A percentile compares a stretch with the other conserved stretches of the same genome.
These are phyloP conservation scores for Drosophila meridiana DNA, from an alignment of 2,888 invertebrate species.

Conservation along the genomic window DNA sequence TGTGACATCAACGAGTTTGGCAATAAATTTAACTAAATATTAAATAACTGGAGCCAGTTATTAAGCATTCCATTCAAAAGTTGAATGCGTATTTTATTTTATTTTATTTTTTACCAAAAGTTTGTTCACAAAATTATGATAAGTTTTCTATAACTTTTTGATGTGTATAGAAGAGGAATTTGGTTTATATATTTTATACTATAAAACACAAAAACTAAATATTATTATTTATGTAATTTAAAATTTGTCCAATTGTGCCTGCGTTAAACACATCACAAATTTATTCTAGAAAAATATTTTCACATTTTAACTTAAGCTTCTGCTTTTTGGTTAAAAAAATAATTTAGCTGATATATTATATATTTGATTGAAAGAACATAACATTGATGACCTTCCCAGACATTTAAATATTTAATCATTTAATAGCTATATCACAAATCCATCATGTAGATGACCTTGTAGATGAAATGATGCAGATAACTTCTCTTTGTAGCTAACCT, in stretches of 20 bases:
- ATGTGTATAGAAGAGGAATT: slow-evolving; percentile 26
- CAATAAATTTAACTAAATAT: slow-evolving; percentile 17
- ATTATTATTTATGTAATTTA: not conserved
- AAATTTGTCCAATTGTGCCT: not conserved
- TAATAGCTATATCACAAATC: too few relatives aligned
- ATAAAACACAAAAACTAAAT: not conserved
- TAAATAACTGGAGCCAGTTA: not conserved
- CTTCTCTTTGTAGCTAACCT: not conserved
- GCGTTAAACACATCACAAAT: too few relatives aligned
- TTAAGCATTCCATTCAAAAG: not conserved
- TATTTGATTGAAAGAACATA: too few relatives aligned
- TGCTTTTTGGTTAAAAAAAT: too few relatives aligned
- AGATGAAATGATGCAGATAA: too few relatives aligned
- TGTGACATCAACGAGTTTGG: slow-evolving; percentile 3
- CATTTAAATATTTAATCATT: too few relatives aligned
- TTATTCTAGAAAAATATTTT: too few relatives aligned
- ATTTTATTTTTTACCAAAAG: slow-evolving; percentile 6
- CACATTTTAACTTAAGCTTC: too few relatives aligned
- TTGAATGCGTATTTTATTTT: not conserved
- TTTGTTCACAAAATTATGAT: slow-evolving; percentile 7
- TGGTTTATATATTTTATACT: slow-evolving; percentile 1
- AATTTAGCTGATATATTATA: too few relatives aligned
- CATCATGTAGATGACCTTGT: too few relatives aligned
- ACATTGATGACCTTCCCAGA: too few relatives aligned
- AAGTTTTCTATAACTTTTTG: slow-evolving; percentile 20